A percentile compares a stretch with the other conserved stretches of the same genome.
phyloP scores from a whole-genome alignment of 2,888 invertebrate genomes.

The Iselma pallidipennis region DNA sequence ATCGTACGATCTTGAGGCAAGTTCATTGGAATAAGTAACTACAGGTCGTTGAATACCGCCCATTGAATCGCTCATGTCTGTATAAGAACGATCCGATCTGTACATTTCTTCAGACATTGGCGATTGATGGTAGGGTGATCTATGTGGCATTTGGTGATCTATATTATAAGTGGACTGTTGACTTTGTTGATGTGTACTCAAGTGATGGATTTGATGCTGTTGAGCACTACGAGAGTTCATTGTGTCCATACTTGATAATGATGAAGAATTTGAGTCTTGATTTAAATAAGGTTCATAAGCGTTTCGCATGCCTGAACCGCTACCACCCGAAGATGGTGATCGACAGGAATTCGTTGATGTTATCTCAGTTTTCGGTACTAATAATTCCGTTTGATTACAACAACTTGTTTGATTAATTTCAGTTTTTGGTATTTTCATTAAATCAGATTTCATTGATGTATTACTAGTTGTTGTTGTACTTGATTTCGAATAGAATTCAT shows the following conservation, averaged over 20 bases:
- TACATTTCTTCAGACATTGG: slow-evolving; percentile 62
- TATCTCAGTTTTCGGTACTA: slow-evolving; percentile 71
- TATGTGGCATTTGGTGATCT: slow-evolving; percentile 57
- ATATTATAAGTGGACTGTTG: slow-evolving; percentile 62
- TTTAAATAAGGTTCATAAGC: slow-evolving; percentile 67
- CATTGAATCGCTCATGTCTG: slow-evolving; percentile 66
- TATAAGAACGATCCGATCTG: slow-evolving; percentile 59
- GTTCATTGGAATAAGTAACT: slow-evolving; percentile 63
- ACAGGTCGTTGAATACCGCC: slow-evolving; percentile 61
- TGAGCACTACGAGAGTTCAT: slow-evolving; percentile 51
- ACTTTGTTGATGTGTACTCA: slow-evolving; percentile 57
- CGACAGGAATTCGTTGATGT: slow-evolving; percentile 53
- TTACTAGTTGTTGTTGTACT: neutral
- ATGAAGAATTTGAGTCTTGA: slow-evolving; percentile 73
- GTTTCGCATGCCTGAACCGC: slow-evolving; percentile 54
- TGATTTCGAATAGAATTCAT: slow-evolving; percentile 30
- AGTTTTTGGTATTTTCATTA: slow-evolving; percentile 61
- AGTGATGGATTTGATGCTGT: slow-evolving; percentile 56
- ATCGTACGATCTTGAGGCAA: slow-evolving; percentile 57
- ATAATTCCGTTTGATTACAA: slow-evolving; percentile 61
- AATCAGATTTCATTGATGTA: slow-evolving; percentile 48
- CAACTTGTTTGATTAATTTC: slow-evolving; percentile 53
- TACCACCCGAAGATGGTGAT: slow-evolving; percentile 50
- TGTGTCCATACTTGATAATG: slow-evolving; percentile 73
- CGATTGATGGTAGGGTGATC: slow-evolving; percentile 66